Percentiles rank a stretch among this genome's conserved stretches.
phyloP scores from a whole-genome alignment of 2,113 vertebrate species.

The Leptobrachium leishanense region DNA sequence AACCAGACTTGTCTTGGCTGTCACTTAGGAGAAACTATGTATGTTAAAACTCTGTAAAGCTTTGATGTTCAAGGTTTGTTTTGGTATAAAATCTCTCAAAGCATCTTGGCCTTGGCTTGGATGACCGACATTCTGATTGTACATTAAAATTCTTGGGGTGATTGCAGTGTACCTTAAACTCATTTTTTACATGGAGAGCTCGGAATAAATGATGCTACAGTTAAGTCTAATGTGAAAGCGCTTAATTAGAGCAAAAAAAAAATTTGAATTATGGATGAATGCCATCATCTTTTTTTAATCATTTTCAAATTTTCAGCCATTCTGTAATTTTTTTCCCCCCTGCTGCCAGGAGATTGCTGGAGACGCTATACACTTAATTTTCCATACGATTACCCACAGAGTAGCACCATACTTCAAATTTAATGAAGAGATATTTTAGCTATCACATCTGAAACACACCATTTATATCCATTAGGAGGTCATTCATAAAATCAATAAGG shows the following conservation, averaged over 20 bases:
- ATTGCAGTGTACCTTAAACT: neutral
- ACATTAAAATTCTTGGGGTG: neutral
- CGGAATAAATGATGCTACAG: neutral
- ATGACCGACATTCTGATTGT: neutral
- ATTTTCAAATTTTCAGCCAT: constrained; percentile 26
- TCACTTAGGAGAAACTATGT: no score
- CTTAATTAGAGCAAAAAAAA: neutral
- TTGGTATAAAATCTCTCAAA: no score
- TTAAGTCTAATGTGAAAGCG: neutral
- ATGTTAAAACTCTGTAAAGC: no score
- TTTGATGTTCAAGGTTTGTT: no score
- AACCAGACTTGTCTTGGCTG: no score
- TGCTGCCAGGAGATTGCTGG: constrained; percentile 17
- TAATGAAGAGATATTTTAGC: constrained; percentile 48
- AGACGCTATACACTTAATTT: constrained; percentile 40
- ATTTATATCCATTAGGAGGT: constrained; percentile 47
- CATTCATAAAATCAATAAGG: constrained; percentile 47
- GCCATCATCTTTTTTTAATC: constrained; percentile 25
- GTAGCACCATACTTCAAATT: constrained; percentile 39
- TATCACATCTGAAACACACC: constrained; percentile 42
- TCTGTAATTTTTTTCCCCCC: constrained; percentile 18
- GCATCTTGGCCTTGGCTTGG: no score
- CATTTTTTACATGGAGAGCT: neutral
- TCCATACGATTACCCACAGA: constrained; percentile 47
- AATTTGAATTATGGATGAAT: constrained; percentile 7